Evolutionary conservation across 2,888 invertebrate species (phyloP).

Genomic region (Iselma pallidipennis): DNA sequence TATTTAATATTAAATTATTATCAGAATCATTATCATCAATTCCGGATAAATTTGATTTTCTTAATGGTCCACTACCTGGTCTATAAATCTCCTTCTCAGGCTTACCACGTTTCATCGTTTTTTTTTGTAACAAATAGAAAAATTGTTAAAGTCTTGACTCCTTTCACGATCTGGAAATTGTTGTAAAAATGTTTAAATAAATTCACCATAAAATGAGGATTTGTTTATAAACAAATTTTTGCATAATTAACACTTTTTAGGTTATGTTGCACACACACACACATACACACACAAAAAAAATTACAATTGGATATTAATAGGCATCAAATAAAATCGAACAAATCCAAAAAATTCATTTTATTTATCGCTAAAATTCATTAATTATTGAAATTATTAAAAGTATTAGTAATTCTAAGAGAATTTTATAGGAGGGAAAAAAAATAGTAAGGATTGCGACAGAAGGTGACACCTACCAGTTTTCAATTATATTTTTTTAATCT

Average conservation of each 20-base stretch:
- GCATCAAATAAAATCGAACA: no score
- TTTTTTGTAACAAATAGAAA: slow-evolving; percentile 29
- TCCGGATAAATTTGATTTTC: slow-evolving; percentile 65
- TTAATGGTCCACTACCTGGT: slow-evolving; percentile 76
- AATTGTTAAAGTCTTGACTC: no score
- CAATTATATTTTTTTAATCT: slow-evolving; percentile 19
- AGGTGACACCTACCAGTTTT: slow-evolving; percentile 45
- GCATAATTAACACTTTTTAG: slow-evolving; percentile 30
- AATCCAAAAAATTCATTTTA: no score
- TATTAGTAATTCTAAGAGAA: no score
- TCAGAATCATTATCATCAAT: slow-evolving; percentile 62
- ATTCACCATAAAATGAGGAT: slow-evolving; percentile 5
- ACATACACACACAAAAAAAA: no score
- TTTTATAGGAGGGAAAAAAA: not conserved
- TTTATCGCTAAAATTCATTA: no score
- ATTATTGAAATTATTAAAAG: no score
- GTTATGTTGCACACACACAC: no score
- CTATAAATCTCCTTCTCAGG: slow-evolving; percentile 73
- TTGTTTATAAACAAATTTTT: slow-evolving; percentile 43
- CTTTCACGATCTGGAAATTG: no score
- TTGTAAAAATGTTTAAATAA: no score
- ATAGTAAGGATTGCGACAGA: slow-evolving; percentile 24
- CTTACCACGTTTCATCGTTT: slow-evolving; percentile 63
- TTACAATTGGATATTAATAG: no score
- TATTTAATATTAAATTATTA: slow-evolving; percentile 40